Conservation (phyloP, 2,888 invertebrate genomes). For the Carpatolechia fugitivella region DNA sequence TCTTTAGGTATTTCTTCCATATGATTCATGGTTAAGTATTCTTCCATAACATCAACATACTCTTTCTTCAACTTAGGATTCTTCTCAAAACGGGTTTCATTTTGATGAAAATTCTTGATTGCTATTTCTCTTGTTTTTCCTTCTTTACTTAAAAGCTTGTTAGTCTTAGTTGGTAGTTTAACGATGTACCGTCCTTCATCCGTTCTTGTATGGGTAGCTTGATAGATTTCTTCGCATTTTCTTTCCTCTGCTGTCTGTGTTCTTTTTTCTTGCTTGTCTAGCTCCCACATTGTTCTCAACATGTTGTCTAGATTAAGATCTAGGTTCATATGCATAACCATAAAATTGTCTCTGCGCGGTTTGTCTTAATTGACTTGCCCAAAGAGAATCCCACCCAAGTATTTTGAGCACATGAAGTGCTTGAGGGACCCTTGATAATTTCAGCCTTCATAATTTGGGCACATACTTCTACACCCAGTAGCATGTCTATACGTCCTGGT, state of each 20-base stretch:
- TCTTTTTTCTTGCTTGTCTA: constrained; percentile 25
- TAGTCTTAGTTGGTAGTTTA: constrained; percentile 22
- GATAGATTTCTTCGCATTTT: constrained; percentile 21
- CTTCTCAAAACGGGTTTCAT: constrained; percentile 7
- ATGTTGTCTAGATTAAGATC: background rate
- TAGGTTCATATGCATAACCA: constrained; percentile 14
- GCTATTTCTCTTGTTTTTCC: constrained; percentile 9
- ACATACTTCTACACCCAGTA: constrained; percentile 27
- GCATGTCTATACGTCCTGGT: constrained; percentile 27
- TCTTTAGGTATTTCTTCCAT: constrained; percentile 11
- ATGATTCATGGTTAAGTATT: constrained; percentile 22
- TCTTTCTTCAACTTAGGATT: constrained; percentile 11
- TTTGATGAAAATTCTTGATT: constrained; percentile 3
- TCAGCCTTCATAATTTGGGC: constrained; percentile 22
- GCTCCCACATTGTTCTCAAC: constrained; percentile 23
- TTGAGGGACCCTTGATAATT: constrained; percentile 26
- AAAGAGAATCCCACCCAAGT: constrained; percentile 29
- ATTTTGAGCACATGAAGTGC: constrained; percentile 25
- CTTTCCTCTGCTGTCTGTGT: constrained; percentile 24
- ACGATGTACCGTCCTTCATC: constrained; percentile 24
- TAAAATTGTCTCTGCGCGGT: background rate
- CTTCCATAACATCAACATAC: constrained; percentile 17
- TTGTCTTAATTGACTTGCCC: constrained; percentile 18
- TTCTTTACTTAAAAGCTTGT: background rate
- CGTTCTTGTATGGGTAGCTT: constrained; percentile 19